A percentile compares a stretch with the other conserved stretches of the same genome.
Conservation (phyloP, 2,888 invertebrate species). For the Sphaeridia pumilis region DNA sequence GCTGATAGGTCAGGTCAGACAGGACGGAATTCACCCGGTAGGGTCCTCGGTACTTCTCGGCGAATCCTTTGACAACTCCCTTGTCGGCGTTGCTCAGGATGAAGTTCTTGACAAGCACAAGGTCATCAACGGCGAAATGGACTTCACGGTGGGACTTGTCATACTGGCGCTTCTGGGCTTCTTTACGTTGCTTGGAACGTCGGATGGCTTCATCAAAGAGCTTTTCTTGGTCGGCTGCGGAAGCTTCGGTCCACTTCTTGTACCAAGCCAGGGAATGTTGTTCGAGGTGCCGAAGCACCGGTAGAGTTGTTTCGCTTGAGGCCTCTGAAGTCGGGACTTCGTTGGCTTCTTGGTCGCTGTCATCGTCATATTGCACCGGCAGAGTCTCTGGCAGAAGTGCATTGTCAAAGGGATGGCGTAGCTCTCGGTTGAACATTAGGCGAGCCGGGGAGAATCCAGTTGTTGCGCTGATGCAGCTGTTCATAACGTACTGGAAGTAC, state of each 20-base stretch:
- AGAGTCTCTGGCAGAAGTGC: conserved; percentile 3
- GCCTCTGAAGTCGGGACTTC: too few species aligned
- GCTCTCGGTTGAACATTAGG: conserved; percentile 20
- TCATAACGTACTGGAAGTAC: conserved; percentile 13
- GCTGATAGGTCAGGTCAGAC: background rate
- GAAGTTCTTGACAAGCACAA: conserved; percentile 19
- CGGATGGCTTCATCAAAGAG: conserved; percentile 3
- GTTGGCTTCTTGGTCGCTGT: too few species aligned
- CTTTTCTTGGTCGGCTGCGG: background rate
- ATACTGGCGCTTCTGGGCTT: conserved; percentile 13
- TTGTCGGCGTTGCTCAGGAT: conserved; percentile 12
- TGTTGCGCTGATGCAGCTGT: conserved; percentile 17
- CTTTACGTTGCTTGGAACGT: conserved; percentile 5
- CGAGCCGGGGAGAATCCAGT: conserved; percentile 22
- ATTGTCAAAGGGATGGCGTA: conserved; percentile 17
- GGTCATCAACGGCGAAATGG: conserved; percentile 10
- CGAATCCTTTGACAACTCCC: conserved; percentile 9
- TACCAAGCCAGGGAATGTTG: too few species aligned
- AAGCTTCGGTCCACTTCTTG: background rate
- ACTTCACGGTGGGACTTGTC: conserved; percentile 6
- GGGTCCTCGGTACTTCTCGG: conserved; percentile 13
- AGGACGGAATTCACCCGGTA: background rate
- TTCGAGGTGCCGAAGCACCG: too few species aligned
- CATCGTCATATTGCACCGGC: background rate
- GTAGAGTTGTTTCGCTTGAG: too few species aligned